Base-by-base conservation (phyloP, 1,140 invertebrate genomes). In the Ceratina australensis region DNA sequence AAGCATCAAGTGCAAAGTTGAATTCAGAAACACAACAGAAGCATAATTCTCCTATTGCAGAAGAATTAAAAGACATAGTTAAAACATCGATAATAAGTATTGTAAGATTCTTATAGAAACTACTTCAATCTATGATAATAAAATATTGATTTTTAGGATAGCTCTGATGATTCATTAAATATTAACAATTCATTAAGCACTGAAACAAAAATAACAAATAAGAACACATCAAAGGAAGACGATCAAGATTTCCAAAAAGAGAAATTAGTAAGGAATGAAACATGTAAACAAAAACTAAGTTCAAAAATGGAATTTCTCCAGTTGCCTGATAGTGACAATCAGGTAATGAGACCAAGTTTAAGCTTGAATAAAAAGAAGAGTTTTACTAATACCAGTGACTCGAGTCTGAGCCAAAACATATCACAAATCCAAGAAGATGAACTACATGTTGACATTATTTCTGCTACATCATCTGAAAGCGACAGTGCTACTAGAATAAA, bases 291-390 rank as follows among this genome's bases (percentile, higher is more conserved):
- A n/a, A 49, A 26, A 26, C 10, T 10, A 52, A 75, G 10, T n/a
- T 8, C 26, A 16, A 52, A 26, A 73, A 56, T 24, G 42, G 22
- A 52, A 20, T 69, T 67, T 56, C 20, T 20, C 56, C 12, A 63
- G 1, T 81, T 76, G 24, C 84, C 79, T 16, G 82, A 84, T 3
- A 85, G 83, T 15, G n/a, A n/a, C 56, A 52, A 84, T 18, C 18
- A 16, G 61, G 13, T n/a, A 20, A 4, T 57, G 56, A 76, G 22
- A 72, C 56, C 13, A 57, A 16, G 7, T 57, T 72, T 76, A 18
- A 57, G 33, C n/a, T 69, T 84, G 79, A 80, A 77, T 61, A 65
- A 57, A 18, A 67, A 63, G 3, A 72, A 64, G 0, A 61, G 0
- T 78, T 24, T 50, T 16, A 3, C 47, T 22, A 3, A 63, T 18